Evolutionary conservation across 2,888 invertebrate genomes (phyloP).

Genomic region (Aporophyla nigra): DNA sequence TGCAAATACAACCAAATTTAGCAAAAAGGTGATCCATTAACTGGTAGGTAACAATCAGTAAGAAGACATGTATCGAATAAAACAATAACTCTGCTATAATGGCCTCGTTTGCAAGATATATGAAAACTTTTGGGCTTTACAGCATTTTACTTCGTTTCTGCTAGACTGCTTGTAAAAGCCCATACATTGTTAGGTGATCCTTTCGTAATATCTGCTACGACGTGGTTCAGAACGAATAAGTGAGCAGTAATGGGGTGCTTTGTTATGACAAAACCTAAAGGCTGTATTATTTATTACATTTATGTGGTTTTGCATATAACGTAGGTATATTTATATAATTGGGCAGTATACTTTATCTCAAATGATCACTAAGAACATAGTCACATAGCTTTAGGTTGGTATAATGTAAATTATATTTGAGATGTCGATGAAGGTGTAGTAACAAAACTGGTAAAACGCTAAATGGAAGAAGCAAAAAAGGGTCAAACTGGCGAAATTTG

Average conservation of each 20-base stretch:
- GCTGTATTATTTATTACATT: conserved; percentile 4
- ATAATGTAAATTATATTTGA: too few species aligned
- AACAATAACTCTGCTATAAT: conserved; percentile 17
- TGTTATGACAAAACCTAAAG: conserved; percentile 9
- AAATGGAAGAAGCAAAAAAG: too few species aligned
- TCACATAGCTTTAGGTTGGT: neutral
- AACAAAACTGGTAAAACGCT: too few species aligned
- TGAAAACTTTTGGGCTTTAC: too few species aligned
- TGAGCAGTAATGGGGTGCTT: conserved; percentile 24
- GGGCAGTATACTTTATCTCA: neutral
- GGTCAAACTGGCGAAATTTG: too few species aligned
- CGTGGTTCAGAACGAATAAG: neutral
- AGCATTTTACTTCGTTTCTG: conserved; percentile 23
- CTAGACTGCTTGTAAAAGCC: conserved; percentile 23
- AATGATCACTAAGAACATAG: too few species aligned
- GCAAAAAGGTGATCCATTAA: neutral
- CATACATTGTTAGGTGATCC: conserved; percentile 24
- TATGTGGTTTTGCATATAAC: neutral
- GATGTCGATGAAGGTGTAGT: too few species aligned
- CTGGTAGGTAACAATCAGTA: neutral
- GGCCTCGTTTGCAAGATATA: too few species aligned
- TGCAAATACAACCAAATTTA: neutral
- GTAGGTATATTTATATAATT: neutral
- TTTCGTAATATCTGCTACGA: neutral
- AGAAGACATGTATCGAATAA: conserved; percentile 12